A percentile compares a stretch with the other conserved stretches of the same genome.
phyloP scores from a whole-genome alignment of 2,888 invertebrate species.

The Cephus pulcher region DNA sequence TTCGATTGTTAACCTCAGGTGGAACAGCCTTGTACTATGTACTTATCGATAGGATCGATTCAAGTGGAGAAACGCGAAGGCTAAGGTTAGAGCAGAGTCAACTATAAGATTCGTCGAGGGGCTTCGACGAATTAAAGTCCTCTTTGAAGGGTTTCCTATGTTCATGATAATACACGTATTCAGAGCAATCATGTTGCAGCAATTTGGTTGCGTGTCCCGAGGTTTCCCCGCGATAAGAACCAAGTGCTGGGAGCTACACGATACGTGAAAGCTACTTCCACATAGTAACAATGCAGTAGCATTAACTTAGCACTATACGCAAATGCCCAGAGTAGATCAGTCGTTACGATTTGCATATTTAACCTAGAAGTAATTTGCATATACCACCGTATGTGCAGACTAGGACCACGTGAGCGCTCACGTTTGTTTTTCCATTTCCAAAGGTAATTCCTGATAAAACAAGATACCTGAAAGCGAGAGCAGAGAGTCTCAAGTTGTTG shows the following conservation, averaged over 20 bases:
- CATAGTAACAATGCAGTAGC: background rate
- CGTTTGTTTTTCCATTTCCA: background rate
- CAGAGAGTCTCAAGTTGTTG: slow-evolving; percentile 95
- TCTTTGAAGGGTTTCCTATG: slow-evolving; percentile 42
- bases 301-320: background rate
- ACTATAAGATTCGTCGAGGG: slow-evolving; percentile 35
- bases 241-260: background rate
- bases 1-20: background rate
- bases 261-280: background rate
- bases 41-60: slow-evolving; percentile 8
- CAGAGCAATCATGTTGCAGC: background rate
- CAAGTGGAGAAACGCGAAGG: slow-evolving; percentile 20
- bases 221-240: background rate
- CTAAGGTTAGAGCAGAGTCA: slow-evolving; percentile 43
- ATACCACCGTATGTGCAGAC: background rate
- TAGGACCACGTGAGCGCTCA: background rate
- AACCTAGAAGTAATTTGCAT: background rate
- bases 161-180: slow-evolving; percentile 1
- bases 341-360: background rate
- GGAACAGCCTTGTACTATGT: background rate
- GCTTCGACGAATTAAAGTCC: slow-evolving; percentile 44
- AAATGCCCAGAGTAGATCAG: background rate
- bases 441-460: background rate
- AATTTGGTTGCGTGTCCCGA: background rate
- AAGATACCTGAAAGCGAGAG: slow-evolving; percentile 88